phyloP scores from a whole-genome alignment of 2,797 vertebrate genomes.

The Typhlichthys eigenmanni region DNA sequence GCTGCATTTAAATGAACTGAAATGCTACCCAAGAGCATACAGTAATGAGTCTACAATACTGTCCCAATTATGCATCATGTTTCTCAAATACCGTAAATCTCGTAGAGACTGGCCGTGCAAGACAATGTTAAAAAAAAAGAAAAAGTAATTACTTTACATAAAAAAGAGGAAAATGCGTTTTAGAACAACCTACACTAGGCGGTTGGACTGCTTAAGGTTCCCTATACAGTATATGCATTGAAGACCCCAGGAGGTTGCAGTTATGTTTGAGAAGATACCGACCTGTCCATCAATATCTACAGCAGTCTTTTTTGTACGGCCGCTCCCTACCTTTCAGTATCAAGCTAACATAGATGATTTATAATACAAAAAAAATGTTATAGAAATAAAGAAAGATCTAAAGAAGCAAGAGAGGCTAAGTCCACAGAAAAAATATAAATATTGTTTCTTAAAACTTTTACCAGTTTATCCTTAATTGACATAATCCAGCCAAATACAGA shows the following conservation, averaged over 20 bases:
- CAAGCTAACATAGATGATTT: neutral
- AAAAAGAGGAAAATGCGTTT: constrained; percentile 19
- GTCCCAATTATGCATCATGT: neutral
- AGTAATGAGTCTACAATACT: too few relatives aligned
- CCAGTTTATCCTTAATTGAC: constrained; percentile 19
- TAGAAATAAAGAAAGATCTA: neutral
- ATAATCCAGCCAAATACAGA: constrained; percentile 17
- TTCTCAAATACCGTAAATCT: too few relatives aligned
- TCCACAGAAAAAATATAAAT: constrained; percentile 1
- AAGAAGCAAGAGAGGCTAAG: neutral
- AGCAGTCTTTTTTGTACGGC: constrained; percentile 12
- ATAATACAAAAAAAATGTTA: neutral
- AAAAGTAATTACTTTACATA: neutral
- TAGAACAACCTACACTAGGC: constrained; percentile 25
- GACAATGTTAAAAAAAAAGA: constrained; percentile 1
- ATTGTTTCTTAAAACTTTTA: neutral
- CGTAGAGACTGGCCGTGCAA: neutral
- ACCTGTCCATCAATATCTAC: constrained; percentile 39
- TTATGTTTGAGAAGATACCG: too few relatives aligned
- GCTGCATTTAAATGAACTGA: too few relatives aligned
- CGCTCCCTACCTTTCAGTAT: neutral
- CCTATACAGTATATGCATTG: too few relatives aligned
- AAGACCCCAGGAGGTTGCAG: too few relatives aligned
- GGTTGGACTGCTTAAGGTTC: neutral
- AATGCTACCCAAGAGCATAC: too few relatives aligned